Evolutionary conservation across 2,888 invertebrate genomes (phyloP).

Genomic region (Aphodius sticticus): DNA sequence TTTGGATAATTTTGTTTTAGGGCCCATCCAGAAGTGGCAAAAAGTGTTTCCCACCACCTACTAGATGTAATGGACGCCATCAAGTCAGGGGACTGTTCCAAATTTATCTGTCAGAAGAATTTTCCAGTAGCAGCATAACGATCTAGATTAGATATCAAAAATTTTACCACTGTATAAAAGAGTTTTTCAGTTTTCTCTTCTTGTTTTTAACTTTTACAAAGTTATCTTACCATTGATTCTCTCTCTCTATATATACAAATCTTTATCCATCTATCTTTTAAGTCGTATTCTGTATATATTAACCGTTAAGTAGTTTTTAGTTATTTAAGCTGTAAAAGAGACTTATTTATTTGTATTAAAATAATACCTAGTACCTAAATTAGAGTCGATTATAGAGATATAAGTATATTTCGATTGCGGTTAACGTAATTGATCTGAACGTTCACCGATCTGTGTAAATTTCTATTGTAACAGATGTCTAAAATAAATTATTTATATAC

Average conservation of each 20-base stretch:
- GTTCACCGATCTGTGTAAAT: neutral
- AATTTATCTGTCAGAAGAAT: slow-evolving; percentile 65
- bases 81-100: slow-evolving; percentile 71
- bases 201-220: slow-evolving; percentile 14
- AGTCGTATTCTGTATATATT: slow-evolving; percentile 23
- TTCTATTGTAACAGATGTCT: neutral
- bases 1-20: slow-evolving; percentile 56
- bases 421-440: neutral
- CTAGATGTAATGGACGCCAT: slow-evolving; percentile 79
- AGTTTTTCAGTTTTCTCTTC: slow-evolving; percentile 5
- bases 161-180: slow-evolving; percentile 14
- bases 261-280: slow-evolving; percentile 10
- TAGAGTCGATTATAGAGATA: neutral
- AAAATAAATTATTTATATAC: neutral
- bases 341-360: slow-evolving; percentile 26
- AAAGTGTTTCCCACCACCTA: slow-evolving; percentile 71
- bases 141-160: neutral
- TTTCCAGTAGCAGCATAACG: slow-evolving; percentile 41
- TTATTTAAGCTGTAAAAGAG: slow-evolving; percentile 14
- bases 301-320: slow-evolving; percentile 12
- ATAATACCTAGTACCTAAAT: slow-evolving; percentile 13
- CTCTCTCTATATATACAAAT: neutral
- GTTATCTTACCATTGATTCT: neutral
- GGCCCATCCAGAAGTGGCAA: slow-evolving; percentile 67
- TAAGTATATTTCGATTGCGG: neutral